Evolutionary conservation across 2,888 invertebrate genomes (phyloP), one percentile per base, ranked within the genome.

Genomic region (Cyaniris semiargus): DNA sequence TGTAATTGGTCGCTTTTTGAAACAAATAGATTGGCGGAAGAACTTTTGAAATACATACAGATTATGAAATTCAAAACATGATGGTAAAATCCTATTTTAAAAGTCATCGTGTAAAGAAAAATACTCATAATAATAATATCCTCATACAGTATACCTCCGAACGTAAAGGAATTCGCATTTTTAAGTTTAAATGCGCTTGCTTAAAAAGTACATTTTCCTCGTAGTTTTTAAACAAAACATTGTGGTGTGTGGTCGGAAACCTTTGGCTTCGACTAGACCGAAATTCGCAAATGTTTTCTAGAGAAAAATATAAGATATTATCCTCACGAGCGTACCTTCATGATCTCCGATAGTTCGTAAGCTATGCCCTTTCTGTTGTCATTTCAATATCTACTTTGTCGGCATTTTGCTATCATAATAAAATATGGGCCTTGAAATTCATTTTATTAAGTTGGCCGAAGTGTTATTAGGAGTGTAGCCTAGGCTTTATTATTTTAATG

Each of bases 321-420:
- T 21, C 72, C 13, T 13, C 72, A 10, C 21, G 10, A 72, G 21
- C 23, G 72, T 74, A 74, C 72, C 21, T 27, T 6, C 66, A 53
- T 27, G 27, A 48, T 27, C 53, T 48, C 48, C 7, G 6, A 74
- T 23, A 53, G 74, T 74, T 74, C 53, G 74, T 48, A 74, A 23
- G 48, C 74, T 74, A 15, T 72, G 53, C 53, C 74, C 74, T 87
- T 88, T 88, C 86, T 86, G 82, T 85, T 88, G 87, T 87, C 87
- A 85, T 83, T 76, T 66, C 75, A 72, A 76, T 77, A 60, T 77
- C 70, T 77, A 76, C 76, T 76, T 76, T 76, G 76, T 76, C 70
- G 76, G 76, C 70, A 31, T 70, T 76, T 76, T 27, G 74, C 76
- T 60, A 60, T 76, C 76, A 66, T 76, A 66, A 76, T 76, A 76